phyloP scores from a whole-genome alignment of 2,888 invertebrate genomes.

The Plebejus anna region DNA sequence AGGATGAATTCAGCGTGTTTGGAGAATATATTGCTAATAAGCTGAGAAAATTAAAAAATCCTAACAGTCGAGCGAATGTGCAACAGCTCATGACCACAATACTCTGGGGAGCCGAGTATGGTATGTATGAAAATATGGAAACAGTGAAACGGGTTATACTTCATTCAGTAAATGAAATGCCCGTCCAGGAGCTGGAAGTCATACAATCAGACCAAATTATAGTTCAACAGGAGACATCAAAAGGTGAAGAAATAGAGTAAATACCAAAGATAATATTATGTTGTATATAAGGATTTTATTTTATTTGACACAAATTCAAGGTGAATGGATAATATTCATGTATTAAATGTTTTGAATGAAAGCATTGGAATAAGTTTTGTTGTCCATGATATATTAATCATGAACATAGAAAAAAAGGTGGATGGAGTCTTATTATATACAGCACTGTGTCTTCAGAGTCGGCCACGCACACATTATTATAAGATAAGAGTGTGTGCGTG shows the following conservation, averaged over 20 bases:
- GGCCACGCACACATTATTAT: too few species aligned
- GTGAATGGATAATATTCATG: background rate
- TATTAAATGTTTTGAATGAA: background rate
- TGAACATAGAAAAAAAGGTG: too few species aligned
- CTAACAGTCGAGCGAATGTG: constrained; percentile 60
- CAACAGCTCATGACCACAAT: constrained; percentile 71
- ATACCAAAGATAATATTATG: constrained; percentile 33
- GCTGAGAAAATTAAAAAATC: constrained; percentile 58
- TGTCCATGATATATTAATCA: background rate
- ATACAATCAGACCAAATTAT: constrained; percentile 34
- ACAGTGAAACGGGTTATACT: constrained; percentile 61
- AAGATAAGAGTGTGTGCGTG: too few species aligned
- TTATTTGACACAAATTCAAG: background rate
- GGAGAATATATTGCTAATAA: constrained; percentile 72
- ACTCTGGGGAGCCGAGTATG: constrained; percentile 72
- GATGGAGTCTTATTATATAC: too few species aligned
- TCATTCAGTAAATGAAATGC: constrained; percentile 50
- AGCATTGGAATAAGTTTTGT: background rate
- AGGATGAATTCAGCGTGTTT: constrained; percentile 66
- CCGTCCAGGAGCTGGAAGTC: constrained; percentile 30
- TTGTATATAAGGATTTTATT: background rate
- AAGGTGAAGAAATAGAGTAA: constrained; percentile 13
- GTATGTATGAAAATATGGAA: constrained; percentile 63
- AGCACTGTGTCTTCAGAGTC: too few species aligned
- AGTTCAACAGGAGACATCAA: constrained; percentile 11